Evolutionary conservation across 2,113 vertebrate genomes (phyloP), one percentile per base, ranked within the genome.

Genomic region (Cyprinodon brontotheroides): DNA sequence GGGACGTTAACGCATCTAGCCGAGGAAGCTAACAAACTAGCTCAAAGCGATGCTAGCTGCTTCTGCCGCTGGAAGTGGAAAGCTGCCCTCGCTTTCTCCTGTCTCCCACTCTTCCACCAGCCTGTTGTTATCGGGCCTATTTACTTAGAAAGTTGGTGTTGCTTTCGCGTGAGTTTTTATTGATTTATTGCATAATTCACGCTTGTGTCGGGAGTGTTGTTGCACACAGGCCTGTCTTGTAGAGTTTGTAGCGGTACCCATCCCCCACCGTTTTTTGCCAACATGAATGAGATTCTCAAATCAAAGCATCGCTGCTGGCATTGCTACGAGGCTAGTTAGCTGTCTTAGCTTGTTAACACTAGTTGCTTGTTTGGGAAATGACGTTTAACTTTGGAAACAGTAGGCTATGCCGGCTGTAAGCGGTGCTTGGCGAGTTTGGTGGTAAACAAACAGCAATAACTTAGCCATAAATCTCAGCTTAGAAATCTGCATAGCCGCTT

Each of bases 231-330:
- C 92, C 91, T 88, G 86, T 89, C 85, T 90, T 87, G 89, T 87
- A 70, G 92, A 93, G 92, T 94, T 93, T 92, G 92, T 92, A 90
- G 90, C 87, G 83, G 79, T 81, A 86, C 92, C 92, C 92, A 89
- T 93, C 91, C 93, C 93, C 91, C 92, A 92, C 89, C 82, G 80
- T 87, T 90, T 91, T 57, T 80, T 86, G 87, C 93, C 92, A 87
- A 92, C 89, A 94, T 93, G 89, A 92, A 92, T 93, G 90, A 88
- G 92, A 92, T 90, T 89, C 91, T 84, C 89, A 93, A 92, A 93
- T 93, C 92, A 93, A 94, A 94, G 92, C 85, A 91, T 77, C 53
- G 86, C 79, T 84, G 81, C 75, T 89, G 89, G 86, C 89, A 89
- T 84, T 85, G 89, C 87, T 81, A 60, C 79, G 38, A 68, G 80